Conservation (phyloP, 2,888 invertebrate genomes). For the Agrochola circellaris region DNA sequence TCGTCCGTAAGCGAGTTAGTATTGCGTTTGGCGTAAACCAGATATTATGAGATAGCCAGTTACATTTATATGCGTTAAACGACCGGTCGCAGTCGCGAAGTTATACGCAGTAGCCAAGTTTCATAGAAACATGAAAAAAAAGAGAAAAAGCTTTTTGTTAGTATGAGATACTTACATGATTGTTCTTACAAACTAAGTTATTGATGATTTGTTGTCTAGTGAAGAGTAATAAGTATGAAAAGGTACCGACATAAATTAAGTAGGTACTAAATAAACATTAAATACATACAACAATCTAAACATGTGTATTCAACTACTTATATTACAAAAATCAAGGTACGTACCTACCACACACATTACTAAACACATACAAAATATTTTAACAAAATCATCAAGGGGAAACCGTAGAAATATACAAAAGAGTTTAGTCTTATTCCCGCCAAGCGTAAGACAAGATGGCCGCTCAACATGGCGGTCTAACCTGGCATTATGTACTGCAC, state of each 20-base stretch:
- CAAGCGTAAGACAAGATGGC: slow-evolving; percentile 86
- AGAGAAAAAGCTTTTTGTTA: slow-evolving; percentile 90
- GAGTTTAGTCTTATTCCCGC: slow-evolving; percentile 75
- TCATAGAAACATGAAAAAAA: slow-evolving; percentile 91
- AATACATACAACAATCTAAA: slow-evolving; percentile 9
- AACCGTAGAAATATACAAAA: slow-evolving; percentile 72
- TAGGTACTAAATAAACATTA: background rate
- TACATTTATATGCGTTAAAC: slow-evolving; percentile 80
- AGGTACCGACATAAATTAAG: slow-evolving; percentile 35
- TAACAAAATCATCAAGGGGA: slow-evolving; percentile 45
- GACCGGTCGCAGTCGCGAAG: slow-evolving; percentile 79
- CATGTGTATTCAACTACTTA: background rate
- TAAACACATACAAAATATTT: slow-evolving; percentile 34
- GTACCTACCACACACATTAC: slow-evolving; percentile 55
- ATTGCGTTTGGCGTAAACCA: slow-evolving; percentile 88
- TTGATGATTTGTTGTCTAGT: slow-evolving; percentile 59
- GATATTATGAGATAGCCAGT: slow-evolving; percentile 88
- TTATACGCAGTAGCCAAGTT: slow-evolving; percentile 87
- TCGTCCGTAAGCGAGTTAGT: slow-evolving; percentile 87
- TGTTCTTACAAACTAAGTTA: slow-evolving; percentile 72
- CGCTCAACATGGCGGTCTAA: slow-evolving; percentile 88
- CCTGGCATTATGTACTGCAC: slow-evolving; percentile 98
- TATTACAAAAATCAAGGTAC: slow-evolving; percentile 19
- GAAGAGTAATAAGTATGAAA: slow-evolving; percentile 49
- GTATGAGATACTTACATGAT: slow-evolving; percentile 83